These are phyloP conservation scores for Ranitomeya variabilis DNA, from an alignment of 2,113 vertebrate species.

Conservation along the genomic window DNA sequence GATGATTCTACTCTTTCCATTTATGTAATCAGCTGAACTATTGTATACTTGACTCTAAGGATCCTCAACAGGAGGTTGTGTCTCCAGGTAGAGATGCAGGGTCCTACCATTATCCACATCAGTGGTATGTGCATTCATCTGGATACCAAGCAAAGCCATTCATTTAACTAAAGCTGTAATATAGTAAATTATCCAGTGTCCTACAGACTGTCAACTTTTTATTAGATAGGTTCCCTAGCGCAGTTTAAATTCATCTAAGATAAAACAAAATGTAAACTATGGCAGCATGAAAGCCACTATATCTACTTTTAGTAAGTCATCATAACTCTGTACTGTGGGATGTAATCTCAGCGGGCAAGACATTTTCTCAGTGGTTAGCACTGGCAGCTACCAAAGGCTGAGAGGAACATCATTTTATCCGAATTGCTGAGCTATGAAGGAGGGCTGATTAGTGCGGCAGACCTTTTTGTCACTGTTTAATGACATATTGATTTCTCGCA, in stretches of 20 bases:
- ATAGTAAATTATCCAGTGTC: not conserved
- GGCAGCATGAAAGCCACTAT: conserved; percentile 2
- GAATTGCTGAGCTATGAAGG: conserved; percentile 57
- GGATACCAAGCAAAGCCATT: not conserved
- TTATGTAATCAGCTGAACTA: not conserved
- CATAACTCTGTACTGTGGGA: conserved; percentile 33
- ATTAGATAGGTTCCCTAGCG: not conserved
- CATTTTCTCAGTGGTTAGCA: conserved; percentile 57
- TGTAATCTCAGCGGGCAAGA: conserved; percentile 54
- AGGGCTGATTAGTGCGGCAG: conserved; percentile 56
- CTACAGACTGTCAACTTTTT: conserved; percentile 7
- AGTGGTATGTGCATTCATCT: not conserved
- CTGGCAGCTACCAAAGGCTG: conserved; percentile 40
- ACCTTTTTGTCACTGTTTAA: conserved; percentile 57
- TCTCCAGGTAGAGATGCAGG: not conserved
- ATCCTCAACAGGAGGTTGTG: not conserved
- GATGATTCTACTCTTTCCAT: not conserved
- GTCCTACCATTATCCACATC: not conserved
- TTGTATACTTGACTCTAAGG: not conserved
- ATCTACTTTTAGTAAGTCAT: conserved; percentile 46
- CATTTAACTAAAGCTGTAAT: not conserved
- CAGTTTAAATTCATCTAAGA: not conserved
- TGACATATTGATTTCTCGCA: conserved; percentile 57
- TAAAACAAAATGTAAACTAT: conserved; percentile 1
- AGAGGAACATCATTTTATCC: conserved; percentile 56